Percentiles rank a stretch among this genome's conserved stretches.
Conservation (phyloP, 2,113 vertebrate genomes). For the Eira barbara region DNA sequence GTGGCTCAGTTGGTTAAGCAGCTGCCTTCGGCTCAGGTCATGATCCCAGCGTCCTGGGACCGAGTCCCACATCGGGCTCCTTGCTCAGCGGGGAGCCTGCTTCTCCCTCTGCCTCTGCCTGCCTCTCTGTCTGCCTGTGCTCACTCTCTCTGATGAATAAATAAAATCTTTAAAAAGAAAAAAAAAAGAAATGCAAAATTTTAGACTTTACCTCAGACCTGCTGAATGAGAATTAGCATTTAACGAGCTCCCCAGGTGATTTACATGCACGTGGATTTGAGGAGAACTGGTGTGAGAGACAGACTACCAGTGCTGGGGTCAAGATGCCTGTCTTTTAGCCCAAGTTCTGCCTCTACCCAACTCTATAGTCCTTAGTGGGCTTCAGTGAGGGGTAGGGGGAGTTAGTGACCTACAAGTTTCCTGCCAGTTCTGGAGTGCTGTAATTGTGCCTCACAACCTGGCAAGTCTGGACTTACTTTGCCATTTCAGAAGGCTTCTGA, state of each 20-base stretch:
- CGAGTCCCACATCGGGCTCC: no score
- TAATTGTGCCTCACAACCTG: background rate
- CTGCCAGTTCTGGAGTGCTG: background rate
- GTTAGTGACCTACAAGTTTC: background rate
- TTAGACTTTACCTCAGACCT: background rate
- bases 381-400: background rate
- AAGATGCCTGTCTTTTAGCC: background rate
- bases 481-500: background rate
- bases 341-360: background rate
- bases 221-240: background rate
- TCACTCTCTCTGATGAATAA: no score
- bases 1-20: no score
- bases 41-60: no score
- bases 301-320: background rate
- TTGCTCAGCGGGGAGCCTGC: no score
- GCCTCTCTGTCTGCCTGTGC: no score
- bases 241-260: background rate
- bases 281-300: background rate
- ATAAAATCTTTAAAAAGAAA: no score
- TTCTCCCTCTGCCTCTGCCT: no score
- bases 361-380: background rate
- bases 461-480: background rate
- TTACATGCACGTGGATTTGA: background rate
- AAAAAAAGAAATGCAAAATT: background rate
- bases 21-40: no score